A percentile compares a stretch with the other conserved stretches of the same genome.
phyloP scores from a whole-genome alignment of 2,113 vertebrate genomes.

The Ancistrus triradiatus region DNA sequence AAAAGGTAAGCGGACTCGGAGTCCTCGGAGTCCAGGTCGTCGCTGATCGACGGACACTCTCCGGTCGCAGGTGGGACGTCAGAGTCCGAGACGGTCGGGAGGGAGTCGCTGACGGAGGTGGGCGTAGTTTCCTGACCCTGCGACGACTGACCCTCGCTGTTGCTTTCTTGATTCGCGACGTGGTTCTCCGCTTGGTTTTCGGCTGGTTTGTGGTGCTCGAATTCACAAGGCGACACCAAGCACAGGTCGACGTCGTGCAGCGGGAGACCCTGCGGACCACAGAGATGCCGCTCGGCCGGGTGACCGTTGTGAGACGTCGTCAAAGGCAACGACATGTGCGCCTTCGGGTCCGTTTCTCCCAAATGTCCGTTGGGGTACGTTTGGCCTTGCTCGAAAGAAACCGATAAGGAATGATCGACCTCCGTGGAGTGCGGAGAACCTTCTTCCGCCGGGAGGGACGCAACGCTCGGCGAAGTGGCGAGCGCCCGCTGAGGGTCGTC shows the following conservation, averaged over 20 bases:
- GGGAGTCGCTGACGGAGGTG: conserved; percentile 77
- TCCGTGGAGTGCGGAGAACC: conserved; percentile 85
- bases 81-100: conserved; percentile 76
- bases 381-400: conserved; percentile 80
- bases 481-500: too few species aligned
- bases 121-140: conserved; percentile 72
- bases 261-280: conserved; percentile 46
- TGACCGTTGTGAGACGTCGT: conserved; percentile 61
- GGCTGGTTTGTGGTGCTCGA: conserved; percentile 76
- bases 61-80: conserved; percentile 67
- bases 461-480: conserved; percentile 72
- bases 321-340: conserved; percentile 67
- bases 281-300: conserved; percentile 50
- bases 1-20: conserved; percentile 60
- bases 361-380: conserved; percentile 49
- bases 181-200: conserved; percentile 55
- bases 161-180: conserved; percentile 43
- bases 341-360: conserved; percentile 54
- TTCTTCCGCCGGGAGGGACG: conserved; percentile 82
- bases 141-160: conserved; percentile 70
- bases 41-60: conserved; percentile 73
- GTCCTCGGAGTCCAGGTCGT: conserved; percentile 80
- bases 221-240: conserved; percentile 90
- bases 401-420: conserved; percentile 82
- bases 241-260: conserved; percentile 89